Percentiles rank a stretch among this genome's conserved stretches.
These are phyloP conservation scores for Tipula lateralis DNA, from an alignment of 2,888 invertebrate genomes.

Conservation along the genomic window DNA sequence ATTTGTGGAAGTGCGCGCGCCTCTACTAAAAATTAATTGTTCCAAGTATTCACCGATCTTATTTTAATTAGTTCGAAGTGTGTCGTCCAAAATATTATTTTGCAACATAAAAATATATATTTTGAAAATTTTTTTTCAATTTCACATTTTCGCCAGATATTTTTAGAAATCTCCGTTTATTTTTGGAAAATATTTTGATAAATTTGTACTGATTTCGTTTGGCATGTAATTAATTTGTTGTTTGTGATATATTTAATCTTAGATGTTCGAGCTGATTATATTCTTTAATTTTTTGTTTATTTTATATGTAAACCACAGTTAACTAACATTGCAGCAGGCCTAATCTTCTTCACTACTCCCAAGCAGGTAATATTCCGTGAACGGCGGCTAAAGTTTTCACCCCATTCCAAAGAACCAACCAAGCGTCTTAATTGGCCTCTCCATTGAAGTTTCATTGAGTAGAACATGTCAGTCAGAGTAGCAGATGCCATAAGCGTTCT, in stretches of 20 bases:
- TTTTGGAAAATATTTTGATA: background rate
- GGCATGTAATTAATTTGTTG: background rate
- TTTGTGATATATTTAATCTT: background rate
- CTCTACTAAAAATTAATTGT: background rate
- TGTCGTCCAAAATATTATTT: background rate
- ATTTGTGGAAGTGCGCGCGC: background rate
- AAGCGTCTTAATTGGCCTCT: no score
- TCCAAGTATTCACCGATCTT: background rate
- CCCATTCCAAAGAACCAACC: no score
- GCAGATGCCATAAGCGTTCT: no score
- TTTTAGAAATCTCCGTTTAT: background rate
- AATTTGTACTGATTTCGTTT: background rate
- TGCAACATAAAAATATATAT: background rate
- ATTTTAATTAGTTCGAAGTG: background rate
- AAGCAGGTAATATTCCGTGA: no score
- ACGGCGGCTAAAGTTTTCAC: no score
- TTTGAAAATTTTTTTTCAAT: background rate
- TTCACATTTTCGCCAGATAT: background rate
- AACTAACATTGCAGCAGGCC: no score
- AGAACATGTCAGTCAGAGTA: no score
- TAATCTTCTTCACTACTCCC: no score
- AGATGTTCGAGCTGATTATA: no score
- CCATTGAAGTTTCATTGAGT: no score
- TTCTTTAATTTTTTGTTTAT: no score
- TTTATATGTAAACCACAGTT: no score